Conservation (phyloP, 2,113 vertebrate genomes). For the Tauraco erythrolophus region DNA sequence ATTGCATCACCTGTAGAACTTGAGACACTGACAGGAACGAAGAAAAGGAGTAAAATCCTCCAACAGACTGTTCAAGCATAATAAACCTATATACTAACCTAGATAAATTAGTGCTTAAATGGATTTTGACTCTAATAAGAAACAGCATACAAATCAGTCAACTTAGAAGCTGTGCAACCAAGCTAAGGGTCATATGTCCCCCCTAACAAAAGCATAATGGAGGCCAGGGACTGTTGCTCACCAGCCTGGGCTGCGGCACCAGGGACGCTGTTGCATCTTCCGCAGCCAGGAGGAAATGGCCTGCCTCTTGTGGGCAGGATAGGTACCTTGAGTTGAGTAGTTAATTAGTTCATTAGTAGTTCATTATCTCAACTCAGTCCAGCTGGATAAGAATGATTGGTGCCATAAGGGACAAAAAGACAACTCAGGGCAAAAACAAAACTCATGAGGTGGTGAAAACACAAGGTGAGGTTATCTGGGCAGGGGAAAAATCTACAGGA, state of each 20-base stretch:
- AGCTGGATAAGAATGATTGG: too few species aligned
- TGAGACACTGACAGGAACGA: neutral
- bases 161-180: neutral
- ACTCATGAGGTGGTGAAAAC: neutral
- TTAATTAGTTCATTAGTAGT: too few species aligned
- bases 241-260: too few species aligned
- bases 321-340: too few species aligned
- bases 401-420: neutral
- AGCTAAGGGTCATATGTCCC: neutral
- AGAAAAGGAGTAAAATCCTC: neutral
- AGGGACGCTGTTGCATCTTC: too few species aligned
- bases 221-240: too few species aligned
- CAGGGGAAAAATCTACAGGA: neutral
- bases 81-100: neutral
- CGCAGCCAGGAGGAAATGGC: too few species aligned
- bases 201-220: neutral
- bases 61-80: neutral
- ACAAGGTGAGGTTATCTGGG: neutral
- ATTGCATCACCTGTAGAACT: neutral
- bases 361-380: too few species aligned
- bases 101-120: neutral
- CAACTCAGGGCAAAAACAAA: neutral
- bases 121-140: neutral
- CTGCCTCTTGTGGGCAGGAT: too few species aligned
- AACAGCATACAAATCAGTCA: neutral